Base-by-base conservation (phyloP, 2,888 invertebrate genomes). In the Drosophila emarginata region DNA sequence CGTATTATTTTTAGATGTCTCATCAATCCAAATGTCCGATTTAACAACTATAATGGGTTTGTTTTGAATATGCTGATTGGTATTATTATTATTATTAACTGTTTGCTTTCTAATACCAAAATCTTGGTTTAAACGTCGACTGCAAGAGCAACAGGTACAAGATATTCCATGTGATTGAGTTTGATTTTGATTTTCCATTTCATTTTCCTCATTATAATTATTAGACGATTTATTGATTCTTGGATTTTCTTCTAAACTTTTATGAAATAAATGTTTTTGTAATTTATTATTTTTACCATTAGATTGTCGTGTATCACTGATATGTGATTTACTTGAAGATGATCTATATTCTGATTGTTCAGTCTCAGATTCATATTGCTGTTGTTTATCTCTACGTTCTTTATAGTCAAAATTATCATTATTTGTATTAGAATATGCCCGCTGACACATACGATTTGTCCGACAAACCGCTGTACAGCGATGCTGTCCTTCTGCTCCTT, bases 61-160 rank as follows among this genome's bases (percentile, higher is more conserved):
- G 26, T 26, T 26, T 1, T 26, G 26, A 4, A 4, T 37, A 21
- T 56, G 37, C n/a, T 36, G 21, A 23, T 37, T 21, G 21, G 57
- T 12, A 7, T 18, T 2, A 15, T 23, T 7, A 21, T 15, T 7
- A 18, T 39, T 39, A 4, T 23, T 57, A 23, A 15, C 54, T 0
- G 18, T 18, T 18, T 32, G 7, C 32, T 32, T 32, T 9, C 9
- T 32, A 9, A 18, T 21, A 45, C 21, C 21, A 45, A 45, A 45
- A 4, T 45, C 45, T 12, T 45, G 45, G 21, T 11, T 1, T 11
- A 45, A 15, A 45, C 45, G 45, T 2, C 45, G 45, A 45, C 11
- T 45, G 2, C 45, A 45, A 0, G 45, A 45, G 45, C 45, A 45
- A 45, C 45, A 45, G 45, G 45, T 21, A 45, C 45, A 45, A 45